Conservation (phyloP, 2,888 invertebrate genomes). For the Rhogogaster chlorosoma region DNA sequence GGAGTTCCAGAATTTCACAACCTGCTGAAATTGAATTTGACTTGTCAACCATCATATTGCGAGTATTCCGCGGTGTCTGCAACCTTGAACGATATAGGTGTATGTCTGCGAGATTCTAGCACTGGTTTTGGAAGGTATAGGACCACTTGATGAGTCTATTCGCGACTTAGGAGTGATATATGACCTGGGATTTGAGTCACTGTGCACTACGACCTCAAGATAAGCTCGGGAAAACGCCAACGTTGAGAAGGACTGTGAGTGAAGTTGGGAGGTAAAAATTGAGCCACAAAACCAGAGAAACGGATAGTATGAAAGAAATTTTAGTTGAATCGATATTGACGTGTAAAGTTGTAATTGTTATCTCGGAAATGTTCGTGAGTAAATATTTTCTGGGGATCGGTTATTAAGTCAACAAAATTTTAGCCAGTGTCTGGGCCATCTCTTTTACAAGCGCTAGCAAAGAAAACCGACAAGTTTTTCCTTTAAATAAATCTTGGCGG, state of each 20-base stretch:
- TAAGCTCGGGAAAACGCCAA: background rate
- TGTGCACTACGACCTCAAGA: slow-evolving; percentile 2
- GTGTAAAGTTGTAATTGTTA: background rate
- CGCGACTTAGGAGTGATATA: slow-evolving; percentile 33
- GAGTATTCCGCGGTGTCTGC: background rate
- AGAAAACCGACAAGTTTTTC: slow-evolving; percentile 52
- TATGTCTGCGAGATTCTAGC: background rate
- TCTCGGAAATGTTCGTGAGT: background rate
- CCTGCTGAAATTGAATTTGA: background rate
- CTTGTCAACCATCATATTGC: background rate
- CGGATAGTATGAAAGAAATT: background rate
- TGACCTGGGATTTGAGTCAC: slow-evolving; percentile 25
- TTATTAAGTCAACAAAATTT: background rate
- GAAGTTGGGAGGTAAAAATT: background rate
- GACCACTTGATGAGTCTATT: slow-evolving; percentile 18
- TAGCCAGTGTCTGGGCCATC: background rate
- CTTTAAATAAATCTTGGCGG: slow-evolving; percentile 65
- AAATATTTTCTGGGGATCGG: background rate
- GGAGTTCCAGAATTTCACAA: background rate
- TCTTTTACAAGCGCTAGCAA: background rate
- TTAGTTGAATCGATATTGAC: background rate
- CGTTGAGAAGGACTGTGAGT: background rate
- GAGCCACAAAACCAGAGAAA: background rate
- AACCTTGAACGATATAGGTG: background rate
- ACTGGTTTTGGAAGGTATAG: background rate